These are phyloP conservation scores for Xiphorhynchus erythropygius DNA, from an alignment of 2,797 vertebrate genomes.

Conservation along the genomic window DNA sequence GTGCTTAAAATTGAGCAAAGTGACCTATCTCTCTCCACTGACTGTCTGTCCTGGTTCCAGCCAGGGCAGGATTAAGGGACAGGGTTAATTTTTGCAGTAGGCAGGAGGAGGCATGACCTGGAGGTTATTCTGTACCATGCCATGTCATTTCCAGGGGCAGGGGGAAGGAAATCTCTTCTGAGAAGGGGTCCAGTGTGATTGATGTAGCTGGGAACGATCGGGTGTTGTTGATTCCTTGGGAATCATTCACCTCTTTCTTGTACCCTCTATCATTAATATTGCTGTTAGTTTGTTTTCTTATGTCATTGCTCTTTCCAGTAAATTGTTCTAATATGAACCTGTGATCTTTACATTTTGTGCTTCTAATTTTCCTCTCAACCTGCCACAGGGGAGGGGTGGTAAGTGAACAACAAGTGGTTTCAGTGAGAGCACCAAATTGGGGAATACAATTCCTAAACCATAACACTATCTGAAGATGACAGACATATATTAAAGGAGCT, in stretches of 20 bases:
- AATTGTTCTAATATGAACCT: not conserved
- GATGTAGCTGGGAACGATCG: not conserved
- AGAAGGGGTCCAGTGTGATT: not conserved
- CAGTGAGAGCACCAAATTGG: not conserved
- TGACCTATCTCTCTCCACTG: not conserved
- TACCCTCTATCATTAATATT: not conserved
- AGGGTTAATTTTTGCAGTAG: not conserved
- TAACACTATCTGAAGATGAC: not conserved
- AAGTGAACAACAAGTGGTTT: not conserved
- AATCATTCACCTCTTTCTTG: not conserved
- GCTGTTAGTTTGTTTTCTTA: not conserved
- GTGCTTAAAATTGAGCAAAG: not conserved
- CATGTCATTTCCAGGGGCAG: not conserved
- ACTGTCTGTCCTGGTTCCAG: not conserved
- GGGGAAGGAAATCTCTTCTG: not conserved
- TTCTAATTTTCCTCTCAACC: not conserved
- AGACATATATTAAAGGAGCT: not conserved
- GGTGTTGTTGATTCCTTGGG: not conserved
- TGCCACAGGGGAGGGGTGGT: not conserved
- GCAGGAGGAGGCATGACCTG: not conserved
- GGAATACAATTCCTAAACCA: not conserved
- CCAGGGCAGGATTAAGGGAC: not conserved
- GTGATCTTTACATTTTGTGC: not conserved
- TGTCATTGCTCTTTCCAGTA: not conserved
- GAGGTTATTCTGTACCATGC: not conserved